These are phyloP conservation scores for Julus scandinavius DNA, from an alignment of 2,888 invertebrate genomes.

Conservation along the genomic window DNA sequence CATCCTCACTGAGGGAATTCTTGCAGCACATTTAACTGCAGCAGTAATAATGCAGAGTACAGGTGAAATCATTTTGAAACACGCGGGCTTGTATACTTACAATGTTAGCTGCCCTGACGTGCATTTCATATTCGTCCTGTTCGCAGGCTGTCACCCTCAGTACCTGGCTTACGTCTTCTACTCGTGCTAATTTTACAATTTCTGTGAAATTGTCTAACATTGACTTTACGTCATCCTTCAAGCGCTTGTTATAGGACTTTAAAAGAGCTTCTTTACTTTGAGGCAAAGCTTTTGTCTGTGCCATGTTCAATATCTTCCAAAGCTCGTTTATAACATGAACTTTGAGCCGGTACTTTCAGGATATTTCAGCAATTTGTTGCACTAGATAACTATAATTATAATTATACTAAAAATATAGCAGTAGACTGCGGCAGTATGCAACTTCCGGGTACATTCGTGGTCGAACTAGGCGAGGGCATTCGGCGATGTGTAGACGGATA, in stretches of 20 bases:
- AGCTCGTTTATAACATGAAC: not conserved
- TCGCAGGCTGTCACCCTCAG: constrained; percentile 92
- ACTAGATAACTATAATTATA: no score
- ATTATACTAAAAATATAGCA: no score
- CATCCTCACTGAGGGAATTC: no score
- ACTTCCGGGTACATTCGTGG: no score
- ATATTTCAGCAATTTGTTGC: no score
- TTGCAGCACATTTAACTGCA: no score
- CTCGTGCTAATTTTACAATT: constrained; percentile 87
- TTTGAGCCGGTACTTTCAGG: no score
- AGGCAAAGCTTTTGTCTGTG: constrained; percentile 74
- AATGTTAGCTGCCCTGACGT: constrained; percentile 95
- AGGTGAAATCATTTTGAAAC: not conserved
- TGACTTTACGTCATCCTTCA: constrained; percentile 96
- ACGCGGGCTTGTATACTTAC: constrained; percentile 64
- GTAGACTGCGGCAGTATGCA: no score
- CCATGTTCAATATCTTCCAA: not conserved
- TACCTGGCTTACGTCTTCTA: constrained; percentile 90
- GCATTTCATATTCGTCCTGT: constrained; percentile 96
- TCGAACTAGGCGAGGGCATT: no score
- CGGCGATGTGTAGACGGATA: no score
- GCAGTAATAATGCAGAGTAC: no score
- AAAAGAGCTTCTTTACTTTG: constrained; percentile 95
- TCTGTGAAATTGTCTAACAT: constrained; percentile 98
- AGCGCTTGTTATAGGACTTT: constrained; percentile 91